Base-by-base conservation (phyloP, 2,888 invertebrate species). In the Macrosoma leucophasiata region DNA sequence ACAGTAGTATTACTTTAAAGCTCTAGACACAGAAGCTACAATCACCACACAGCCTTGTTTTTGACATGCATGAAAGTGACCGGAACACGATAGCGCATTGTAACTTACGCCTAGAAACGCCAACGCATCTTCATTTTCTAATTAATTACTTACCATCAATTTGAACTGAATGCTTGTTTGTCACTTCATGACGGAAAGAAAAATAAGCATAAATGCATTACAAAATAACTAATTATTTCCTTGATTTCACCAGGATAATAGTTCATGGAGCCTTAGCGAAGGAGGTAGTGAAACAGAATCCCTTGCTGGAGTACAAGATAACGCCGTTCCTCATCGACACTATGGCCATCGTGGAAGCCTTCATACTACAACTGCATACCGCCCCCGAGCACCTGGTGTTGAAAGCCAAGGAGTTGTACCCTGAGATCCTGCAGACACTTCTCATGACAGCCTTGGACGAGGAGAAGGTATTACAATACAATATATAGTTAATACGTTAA, bases 261-360 rank as follows among this genome's bases (percentile, higher is more conserved):
- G 56, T 78, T 3, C 84, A 85, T 39, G 82, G 82, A 6, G 73
- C 79, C 0, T 39, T 85, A 37, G 82, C 85, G 2, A 81, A 77
- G 41, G 82, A 82, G 48, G 72, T 85, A 4, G 69, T 85, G 0
- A 69, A 67, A 12, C 81, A 82, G 36, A 85, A 82, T 38, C 46
- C 65, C 0, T 66, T 85, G 1, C 45, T 85, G 2, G 70, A 78
- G 27, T 74, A 57, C 35, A 84, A 84, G 45, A 62, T 85, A 24
- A 50, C 71, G 0, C 79, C 84, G 0, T 54, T 66, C 1, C 40
- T 85, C 1, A 54, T 68, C 1, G 67, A 77, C 22, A 51, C 67
- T 0, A 63, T 64, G 1, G 58, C 58, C 0, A 44, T 79, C 1
- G 50, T 79, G 3, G 48, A 45, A 0, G 82, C 72, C 0, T 41